Evolutionary conservation across 2,888 invertebrate genomes (phyloP).

Genomic region (Calameuta filiformis): DNA sequence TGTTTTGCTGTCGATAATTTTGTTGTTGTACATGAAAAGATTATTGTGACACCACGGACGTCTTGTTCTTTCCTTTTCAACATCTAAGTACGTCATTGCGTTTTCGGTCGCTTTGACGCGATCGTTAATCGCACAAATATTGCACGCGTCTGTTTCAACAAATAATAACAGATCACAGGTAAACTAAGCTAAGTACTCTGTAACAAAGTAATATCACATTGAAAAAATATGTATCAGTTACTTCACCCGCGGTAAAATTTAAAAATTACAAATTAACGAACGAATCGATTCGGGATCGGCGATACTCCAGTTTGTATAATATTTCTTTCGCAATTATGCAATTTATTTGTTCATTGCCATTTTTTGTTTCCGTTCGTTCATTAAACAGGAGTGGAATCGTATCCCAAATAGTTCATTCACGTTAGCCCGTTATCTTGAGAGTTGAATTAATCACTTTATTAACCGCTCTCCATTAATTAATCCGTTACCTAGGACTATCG

Average conservation of each 20-base stretch:
- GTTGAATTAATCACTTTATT: not conserved
- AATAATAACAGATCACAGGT: constrained; percentile 56
- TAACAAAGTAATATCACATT: constrained; percentile 62
- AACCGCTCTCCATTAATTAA: constrained; percentile 14
- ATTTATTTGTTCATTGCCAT: not conserved
- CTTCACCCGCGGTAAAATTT: not conserved
- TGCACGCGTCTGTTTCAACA: constrained; percentile 40
- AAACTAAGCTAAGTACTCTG: constrained; percentile 53
- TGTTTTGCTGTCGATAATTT: not conserved
- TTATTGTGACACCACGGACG: constrained; percentile 53
- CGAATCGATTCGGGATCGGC: not conserved
- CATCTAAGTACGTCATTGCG: not conserved
- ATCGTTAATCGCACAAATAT: constrained; percentile 34
- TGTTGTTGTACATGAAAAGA: constrained; percentile 20
- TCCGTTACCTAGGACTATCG: constrained; percentile 27
- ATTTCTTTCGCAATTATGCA: not conserved
- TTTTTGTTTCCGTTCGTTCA: not conserved
- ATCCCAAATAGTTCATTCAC: not conserved
- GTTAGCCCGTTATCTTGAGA: not conserved
- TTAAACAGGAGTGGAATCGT: not conserved
- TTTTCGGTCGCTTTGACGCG: not conserved
- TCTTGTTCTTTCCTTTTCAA: constrained; percentile 13
- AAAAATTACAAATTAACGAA: constrained; percentile 1
- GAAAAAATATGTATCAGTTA: constrained; percentile 58
- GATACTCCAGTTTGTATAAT: not conserved